phyloP scores from a whole-genome alignment of 2,888 invertebrate genomes.

The Mellilla xanthometata region DNA sequence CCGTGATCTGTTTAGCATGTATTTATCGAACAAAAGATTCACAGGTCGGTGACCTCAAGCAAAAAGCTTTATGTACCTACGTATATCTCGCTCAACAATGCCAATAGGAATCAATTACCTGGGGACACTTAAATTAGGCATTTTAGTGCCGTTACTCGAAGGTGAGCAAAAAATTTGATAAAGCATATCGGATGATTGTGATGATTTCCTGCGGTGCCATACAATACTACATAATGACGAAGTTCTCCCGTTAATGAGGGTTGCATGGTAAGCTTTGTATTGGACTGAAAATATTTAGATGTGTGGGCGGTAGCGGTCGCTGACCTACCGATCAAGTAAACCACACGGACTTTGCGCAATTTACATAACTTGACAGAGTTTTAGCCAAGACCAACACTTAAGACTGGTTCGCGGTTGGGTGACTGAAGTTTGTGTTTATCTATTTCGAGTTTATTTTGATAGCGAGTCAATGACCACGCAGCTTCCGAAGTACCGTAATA shows the following conservation, averaged over 20 bases:
- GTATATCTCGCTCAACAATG: conserved; percentile 51
- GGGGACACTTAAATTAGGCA: conserved; percentile 52
- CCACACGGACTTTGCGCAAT: conserved; percentile 67
- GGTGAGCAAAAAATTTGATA: conserved; percentile 42
- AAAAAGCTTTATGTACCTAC: conserved; percentile 53
- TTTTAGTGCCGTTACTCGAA: conserved; percentile 48
- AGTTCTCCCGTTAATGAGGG: conserved; percentile 45
- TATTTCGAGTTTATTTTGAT: conserved; percentile 41
- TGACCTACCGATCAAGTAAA: conserved; percentile 71
- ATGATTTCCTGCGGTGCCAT: conserved; percentile 20
- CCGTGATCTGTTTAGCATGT: conserved; percentile 51
- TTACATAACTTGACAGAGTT: conserved; percentile 73
- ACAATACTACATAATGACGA: conserved; percentile 38
- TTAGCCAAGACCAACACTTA: conserved; percentile 68
- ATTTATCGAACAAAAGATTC: conserved; percentile 57
- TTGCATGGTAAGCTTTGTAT: conserved; percentile 40
- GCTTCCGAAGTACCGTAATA: conserved; percentile 25
- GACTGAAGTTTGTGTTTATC: conserved; percentile 56
- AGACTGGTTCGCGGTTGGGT: conserved; percentile 50
- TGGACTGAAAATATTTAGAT: conserved; percentile 45
- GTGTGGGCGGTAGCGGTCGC: conserved; percentile 64
- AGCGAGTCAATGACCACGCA: conserved; percentile 52
- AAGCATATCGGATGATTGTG: conserved; percentile 40
- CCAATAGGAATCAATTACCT: conserved; percentile 60
- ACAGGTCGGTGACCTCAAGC: conserved; percentile 61